Conservation (phyloP, 2,888 invertebrate species). For the Cyaniris semiargus region DNA sequence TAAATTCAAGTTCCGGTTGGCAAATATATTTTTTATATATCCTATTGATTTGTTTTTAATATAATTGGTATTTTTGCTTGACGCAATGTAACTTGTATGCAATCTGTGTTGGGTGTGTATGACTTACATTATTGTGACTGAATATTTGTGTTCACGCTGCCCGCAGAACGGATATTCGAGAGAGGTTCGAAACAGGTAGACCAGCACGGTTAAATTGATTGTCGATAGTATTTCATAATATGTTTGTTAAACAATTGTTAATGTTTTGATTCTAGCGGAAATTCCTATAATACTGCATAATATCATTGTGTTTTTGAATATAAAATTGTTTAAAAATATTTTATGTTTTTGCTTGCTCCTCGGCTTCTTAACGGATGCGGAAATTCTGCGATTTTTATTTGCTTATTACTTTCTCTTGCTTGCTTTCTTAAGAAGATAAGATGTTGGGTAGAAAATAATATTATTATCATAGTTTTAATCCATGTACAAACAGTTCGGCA, state of each 20-base stretch:
- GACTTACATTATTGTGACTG: slow-evolving; percentile 51
- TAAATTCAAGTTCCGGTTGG: slow-evolving; percentile 20
- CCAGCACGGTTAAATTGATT: slow-evolving; percentile 41
- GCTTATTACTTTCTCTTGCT: neutral
- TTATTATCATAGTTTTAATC: neutral
- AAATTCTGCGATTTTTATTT: slow-evolving; percentile 1
- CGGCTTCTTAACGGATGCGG: slow-evolving; percentile 45
- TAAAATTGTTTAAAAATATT: slow-evolving; percentile 56
- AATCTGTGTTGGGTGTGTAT: slow-evolving; percentile 58
- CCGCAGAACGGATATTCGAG: slow-evolving; percentile 73
- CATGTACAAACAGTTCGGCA: neutral
- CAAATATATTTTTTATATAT: slow-evolving; percentile 50
- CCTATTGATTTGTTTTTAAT: slow-evolving; percentile 46
- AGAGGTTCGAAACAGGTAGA: slow-evolving; percentile 75
- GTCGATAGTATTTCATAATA: slow-evolving; percentile 43
- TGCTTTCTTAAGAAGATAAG: neutral
- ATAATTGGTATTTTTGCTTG: slow-evolving; percentile 56
- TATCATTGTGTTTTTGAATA: slow-evolving; percentile 65
- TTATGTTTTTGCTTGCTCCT: slow-evolving; percentile 63
- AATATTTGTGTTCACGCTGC: slow-evolving; percentile 63
- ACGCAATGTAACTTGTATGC: slow-evolving; percentile 54
- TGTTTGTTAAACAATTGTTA: slow-evolving; percentile 50
- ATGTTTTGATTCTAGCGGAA: slow-evolving; percentile 58
- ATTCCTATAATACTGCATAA: slow-evolving; percentile 66
- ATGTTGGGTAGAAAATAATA: neutral